Base-by-base conservation (phyloP, 2,888 invertebrate species). In the Lissonota sp. region DNA sequence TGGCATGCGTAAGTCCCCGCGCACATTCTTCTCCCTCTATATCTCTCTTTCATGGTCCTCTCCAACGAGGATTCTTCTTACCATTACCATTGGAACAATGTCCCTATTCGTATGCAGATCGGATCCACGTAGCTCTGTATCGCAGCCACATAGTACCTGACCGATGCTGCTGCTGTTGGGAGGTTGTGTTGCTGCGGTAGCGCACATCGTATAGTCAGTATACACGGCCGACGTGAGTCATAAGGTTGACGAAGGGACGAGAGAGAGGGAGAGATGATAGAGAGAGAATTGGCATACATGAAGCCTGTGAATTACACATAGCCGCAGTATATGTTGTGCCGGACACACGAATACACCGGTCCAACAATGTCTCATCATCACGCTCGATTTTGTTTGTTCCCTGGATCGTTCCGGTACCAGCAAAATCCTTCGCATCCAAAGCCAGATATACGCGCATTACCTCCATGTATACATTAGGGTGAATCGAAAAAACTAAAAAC, bases 41-140 rank as follows among this genome's bases (percentile, higher is more conserved):
- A 40, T 16, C 12, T 26, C 16, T 60, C 60, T 44, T 62, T 44
- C 53, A 62, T 40, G 57, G 63, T 58, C 66, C 72, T 49, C 71
- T 66, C 78, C 67, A 71, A 67, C 67, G 81, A 44, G 53, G 71
- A 82, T 82, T 82, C 79, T 82, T 82, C 81, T 82, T 79, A 82
- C 60, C 81, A 82, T 82, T 82, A 79, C 79, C 81, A 79, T 82
- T 82, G 81, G 81, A 82, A 82, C 81, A 82, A 82, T 82, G 81
- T 79, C 71, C 81, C 81, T 82, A 82, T 82, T 82, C 81, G 81
- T 82, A 82, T 82, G 81, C 81, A 82, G 81, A 82, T 82, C 81
- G 74, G 81, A 82, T 79, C 60, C 79, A 57, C 79, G 79, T 57
- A 60, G 60, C 77, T 64, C 64, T 49, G 77, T 26, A 26, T 26